Conservation (phyloP, 64 coral and sea anemone species). For the Montipora sp. region DNA sequence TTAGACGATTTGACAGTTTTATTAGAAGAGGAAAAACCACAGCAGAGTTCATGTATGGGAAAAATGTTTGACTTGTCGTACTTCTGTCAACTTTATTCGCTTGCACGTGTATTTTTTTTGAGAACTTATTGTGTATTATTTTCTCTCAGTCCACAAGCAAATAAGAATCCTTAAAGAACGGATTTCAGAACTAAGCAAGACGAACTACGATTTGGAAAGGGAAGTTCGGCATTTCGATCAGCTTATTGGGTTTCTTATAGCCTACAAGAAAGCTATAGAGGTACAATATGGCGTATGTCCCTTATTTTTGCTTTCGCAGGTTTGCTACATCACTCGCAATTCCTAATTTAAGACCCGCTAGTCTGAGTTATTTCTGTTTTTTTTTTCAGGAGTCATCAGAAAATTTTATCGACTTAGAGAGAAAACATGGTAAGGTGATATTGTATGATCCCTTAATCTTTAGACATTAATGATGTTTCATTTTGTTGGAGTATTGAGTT, state of each 20-base stretch:
- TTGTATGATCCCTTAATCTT: background rate
- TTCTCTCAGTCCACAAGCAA: constrained; percentile 73
- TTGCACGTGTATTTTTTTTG: background rate
- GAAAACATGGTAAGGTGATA: constrained; percentile 31
- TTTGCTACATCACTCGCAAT: background rate
- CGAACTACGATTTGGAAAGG: constrained; percentile 94
- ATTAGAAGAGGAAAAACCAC: constrained; percentile 30
- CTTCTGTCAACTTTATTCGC: background rate
- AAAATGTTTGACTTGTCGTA: background rate
- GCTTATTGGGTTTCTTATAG: constrained; percentile 91
- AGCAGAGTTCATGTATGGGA: constrained; percentile 22
- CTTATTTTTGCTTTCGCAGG: background rate
- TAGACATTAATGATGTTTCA: background rate
- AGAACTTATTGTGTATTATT: background rate
- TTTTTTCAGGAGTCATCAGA: constrained; percentile 19
- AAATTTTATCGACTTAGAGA: constrained; percentile 6
- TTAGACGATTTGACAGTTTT: constrained; percentile 6
- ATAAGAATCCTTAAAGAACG: constrained; percentile 83
- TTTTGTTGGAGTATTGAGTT: background rate
- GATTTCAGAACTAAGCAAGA: constrained; percentile 93
- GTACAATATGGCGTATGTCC: constrained; percentile 12
- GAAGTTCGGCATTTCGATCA: constrained; percentile 98
- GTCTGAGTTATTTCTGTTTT: background rate
- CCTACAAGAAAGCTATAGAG: constrained; percentile 91
- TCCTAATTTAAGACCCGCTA: background rate